Evolutionary conservation across 2,888 invertebrate species (phyloP).

Genomic region (Eupeodes luniger): DNA sequence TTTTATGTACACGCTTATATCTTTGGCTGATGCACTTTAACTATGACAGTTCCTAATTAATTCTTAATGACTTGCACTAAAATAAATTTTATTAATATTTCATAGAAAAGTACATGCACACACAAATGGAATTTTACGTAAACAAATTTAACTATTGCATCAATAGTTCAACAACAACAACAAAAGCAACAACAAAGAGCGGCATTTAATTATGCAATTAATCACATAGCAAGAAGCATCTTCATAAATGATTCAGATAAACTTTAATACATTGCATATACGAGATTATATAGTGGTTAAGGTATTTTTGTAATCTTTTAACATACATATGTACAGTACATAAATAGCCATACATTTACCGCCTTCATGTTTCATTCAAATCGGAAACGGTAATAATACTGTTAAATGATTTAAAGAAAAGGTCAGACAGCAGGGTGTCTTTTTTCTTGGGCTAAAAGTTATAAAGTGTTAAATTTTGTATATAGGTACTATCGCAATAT

Average conservation of each 20-base stretch:
- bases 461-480: slow-evolving; percentile 21
- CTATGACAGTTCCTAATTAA: slow-evolving; percentile 28
- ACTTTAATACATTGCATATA: background rate
- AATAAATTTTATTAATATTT: background rate
- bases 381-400: slow-evolving; percentile 39
- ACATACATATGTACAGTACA: too few species aligned
- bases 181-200: slow-evolving; percentile 34
- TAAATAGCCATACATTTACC: background rate
- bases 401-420: slow-evolving; percentile 44
- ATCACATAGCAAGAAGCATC: slow-evolving; percentile 35
- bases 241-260: slow-evolving; percentile 35
- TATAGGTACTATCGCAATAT: background rate
- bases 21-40: background rate
- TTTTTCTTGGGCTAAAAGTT: background rate
- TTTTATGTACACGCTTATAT: background rate
- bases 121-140: slow-evolving; percentile 20
- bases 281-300: background rate
- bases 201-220: slow-evolving; percentile 52
- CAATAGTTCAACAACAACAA: slow-evolving; percentile 37
- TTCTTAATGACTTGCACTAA: slow-evolving; percentile 30
- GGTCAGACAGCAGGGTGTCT: slow-evolving; percentile 44
- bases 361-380: slow-evolving; percentile 33
- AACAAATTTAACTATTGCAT: slow-evolving; percentile 36
- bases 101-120: background rate
- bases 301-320: background rate